Percentiles rank a stretch among this genome's conserved stretches.
Conservation (phyloP, 2,797 vertebrate genomes). For the Microcaecilia unicolor region DNA sequence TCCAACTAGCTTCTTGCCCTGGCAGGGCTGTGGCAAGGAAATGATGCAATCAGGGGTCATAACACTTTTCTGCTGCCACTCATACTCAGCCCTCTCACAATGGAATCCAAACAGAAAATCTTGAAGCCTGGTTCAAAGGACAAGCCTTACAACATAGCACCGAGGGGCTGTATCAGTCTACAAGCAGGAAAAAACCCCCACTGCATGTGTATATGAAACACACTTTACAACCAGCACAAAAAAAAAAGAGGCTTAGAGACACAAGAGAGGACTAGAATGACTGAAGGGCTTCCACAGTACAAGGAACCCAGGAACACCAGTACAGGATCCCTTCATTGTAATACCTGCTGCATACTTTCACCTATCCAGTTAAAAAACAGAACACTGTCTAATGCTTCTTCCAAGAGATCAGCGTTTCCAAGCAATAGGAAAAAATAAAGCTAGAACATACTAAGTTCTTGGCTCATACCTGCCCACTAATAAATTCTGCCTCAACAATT, state of each 20-base stretch:
- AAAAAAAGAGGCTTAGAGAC: slow-evolving; percentile 39
- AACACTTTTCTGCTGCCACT: slow-evolving; percentile 48
- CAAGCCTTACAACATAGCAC: slow-evolving; percentile 51
- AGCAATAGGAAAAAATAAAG: no score
- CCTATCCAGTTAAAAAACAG: background rate
- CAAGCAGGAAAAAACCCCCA: slow-evolving; percentile 51
- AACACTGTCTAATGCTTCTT: no score
- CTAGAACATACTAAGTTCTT: no score
- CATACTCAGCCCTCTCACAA: slow-evolving; percentile 54
- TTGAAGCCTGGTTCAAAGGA: slow-evolving; percentile 33
- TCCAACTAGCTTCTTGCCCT: slow-evolving; percentile 30
- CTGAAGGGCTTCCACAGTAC: slow-evolving; percentile 44
- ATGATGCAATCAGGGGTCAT: slow-evolving; percentile 3
- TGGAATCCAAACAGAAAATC: slow-evolving; percentile 57
- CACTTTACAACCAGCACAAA: slow-evolving; percentile 58
- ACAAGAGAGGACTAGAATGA: slow-evolving; percentile 39
- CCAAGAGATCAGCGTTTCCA: no score
- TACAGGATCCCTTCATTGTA: slow-evolving; percentile 41
- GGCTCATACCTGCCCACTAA: no score
- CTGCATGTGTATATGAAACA: slow-evolving; percentile 48
- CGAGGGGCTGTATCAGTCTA: slow-evolving; percentile 54
- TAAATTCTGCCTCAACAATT: no score
- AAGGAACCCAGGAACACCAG: slow-evolving; percentile 27
- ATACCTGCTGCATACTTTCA: slow-evolving; percentile 21
- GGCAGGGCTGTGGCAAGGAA: slow-evolving; percentile 27